phyloP scores from a whole-genome alignment of 1,140 invertebrate species.

The Theocolax elegans region DNA sequence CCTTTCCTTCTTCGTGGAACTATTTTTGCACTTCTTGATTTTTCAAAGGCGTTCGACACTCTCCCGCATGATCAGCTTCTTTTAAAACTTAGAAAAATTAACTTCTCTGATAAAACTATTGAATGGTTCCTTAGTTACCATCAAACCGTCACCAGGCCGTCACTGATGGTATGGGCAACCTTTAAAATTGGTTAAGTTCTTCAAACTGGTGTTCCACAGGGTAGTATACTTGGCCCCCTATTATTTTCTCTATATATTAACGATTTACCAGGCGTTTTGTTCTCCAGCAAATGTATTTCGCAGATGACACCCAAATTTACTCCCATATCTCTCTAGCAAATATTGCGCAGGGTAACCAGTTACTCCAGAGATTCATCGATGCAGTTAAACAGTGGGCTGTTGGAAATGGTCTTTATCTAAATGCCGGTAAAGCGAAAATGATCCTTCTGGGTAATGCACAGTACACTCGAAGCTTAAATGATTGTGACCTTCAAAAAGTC shows the following conservation, averaged over 20 bases:
- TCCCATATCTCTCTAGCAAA: no score
- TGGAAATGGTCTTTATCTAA: not conserved
- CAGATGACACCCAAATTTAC: not conserved
- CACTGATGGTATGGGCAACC: not conserved
- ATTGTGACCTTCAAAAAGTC: not conserved
- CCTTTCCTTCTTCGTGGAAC: no score
- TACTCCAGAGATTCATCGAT: not conserved
- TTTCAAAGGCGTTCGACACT: not conserved
- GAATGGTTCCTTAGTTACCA: not conserved
- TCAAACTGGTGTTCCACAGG: not conserved
- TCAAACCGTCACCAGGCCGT: not conserved
- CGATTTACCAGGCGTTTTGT: not conserved
- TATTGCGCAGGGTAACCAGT: no score
- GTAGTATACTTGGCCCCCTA: not conserved
- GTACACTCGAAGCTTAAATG: not conserved
- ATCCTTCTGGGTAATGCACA: not conserved
- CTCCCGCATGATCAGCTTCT: not conserved
- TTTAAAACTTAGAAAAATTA: not conserved
- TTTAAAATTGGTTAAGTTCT: not conserved
- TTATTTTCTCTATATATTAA: not conserved
- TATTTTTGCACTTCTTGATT: not conserved
- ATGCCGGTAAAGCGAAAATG: not conserved
- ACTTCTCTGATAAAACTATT: not conserved
- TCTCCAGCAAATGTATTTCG: not conserved
- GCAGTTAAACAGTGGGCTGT: not conserved